A percentile compares a stretch with the other conserved stretches of the same genome.
Conservation (phyloP, 2,113 vertebrate species). For the Pachycephala philippinensis region DNA sequence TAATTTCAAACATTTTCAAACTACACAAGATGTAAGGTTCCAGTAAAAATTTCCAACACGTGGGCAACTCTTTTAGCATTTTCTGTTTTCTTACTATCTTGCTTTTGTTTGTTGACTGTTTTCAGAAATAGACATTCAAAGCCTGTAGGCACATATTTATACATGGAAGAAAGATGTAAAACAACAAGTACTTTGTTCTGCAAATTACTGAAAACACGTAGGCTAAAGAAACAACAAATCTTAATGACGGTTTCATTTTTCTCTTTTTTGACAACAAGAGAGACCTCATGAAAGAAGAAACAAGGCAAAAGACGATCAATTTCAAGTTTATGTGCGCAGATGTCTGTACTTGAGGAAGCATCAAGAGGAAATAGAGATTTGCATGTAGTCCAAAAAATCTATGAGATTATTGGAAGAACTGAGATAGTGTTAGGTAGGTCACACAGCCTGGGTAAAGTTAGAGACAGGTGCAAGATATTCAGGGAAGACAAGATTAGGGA, state of each 20-base stretch:
- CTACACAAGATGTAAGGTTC: background rate
- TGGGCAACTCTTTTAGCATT: background rate
- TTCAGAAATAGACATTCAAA: background rate
- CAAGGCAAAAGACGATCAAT: background rate
- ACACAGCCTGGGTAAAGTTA: background rate
- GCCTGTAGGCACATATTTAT: background rate
- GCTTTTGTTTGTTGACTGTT: background rate
- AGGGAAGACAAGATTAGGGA: background rate
- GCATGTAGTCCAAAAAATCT: background rate
- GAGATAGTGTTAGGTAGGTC: background rate
- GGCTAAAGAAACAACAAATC: background rate
- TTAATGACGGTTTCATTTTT: background rate
- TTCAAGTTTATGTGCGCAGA: background rate
- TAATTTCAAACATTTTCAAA: background rate
- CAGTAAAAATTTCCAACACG: background rate
- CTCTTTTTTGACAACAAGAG: background rate
- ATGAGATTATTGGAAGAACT: background rate
- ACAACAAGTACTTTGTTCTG: background rate
- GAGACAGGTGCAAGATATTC: background rate
- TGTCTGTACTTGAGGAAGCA: background rate
- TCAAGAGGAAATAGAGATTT: background rate
- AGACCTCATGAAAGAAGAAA: background rate
- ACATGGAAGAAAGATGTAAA: background rate
- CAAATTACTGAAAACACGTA: background rate
- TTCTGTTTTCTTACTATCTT: background rate